Conservation (phyloP, 2,888 invertebrate species). For the Gymnoscelis rufifasciata region DNA sequence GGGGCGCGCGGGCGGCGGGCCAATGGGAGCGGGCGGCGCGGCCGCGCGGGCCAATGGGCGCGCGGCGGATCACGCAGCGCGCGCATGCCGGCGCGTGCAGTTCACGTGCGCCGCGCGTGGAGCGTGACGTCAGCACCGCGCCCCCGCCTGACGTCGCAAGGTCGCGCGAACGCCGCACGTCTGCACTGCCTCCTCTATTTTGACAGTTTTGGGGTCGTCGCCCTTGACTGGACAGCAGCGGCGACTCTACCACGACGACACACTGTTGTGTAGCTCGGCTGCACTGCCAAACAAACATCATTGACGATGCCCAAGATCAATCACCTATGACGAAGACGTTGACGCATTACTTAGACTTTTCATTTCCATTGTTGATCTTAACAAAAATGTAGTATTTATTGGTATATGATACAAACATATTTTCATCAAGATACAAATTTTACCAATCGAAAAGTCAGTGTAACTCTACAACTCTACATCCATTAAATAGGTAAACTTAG, state of each 20-base stretch:
- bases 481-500: no score
- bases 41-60: constrained; percentile 80
- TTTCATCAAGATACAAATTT: no score
- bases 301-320: not conserved
- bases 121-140: constrained; percentile 80
- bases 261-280: no score
- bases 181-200: constrained; percentile 49
- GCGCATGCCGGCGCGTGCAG: constrained; percentile 88
- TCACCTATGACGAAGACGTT: not conserved
- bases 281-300: no score
- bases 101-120: constrained; percentile 92
- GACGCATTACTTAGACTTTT: not conserved
- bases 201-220: constrained; percentile 51
- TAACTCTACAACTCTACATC: no score
- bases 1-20: constrained; percentile 80
- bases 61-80: constrained; percentile 82
- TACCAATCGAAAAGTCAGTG: no score
- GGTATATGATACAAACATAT: no score
- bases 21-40: constrained; percentile 86
- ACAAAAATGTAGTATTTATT: no score
- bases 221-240: constrained; percentile 32
- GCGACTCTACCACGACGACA: constrained; percentile 17
- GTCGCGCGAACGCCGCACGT: constrained; percentile 34
- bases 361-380: not conserved
- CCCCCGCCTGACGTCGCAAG: constrained; percentile 72